A percentile compares a stretch with the other conserved stretches of the same genome.
These are phyloP conservation scores for Vipera ursinii DNA, from an alignment of 2,797 vertebrate genomes.

Conservation along the genomic window DNA sequence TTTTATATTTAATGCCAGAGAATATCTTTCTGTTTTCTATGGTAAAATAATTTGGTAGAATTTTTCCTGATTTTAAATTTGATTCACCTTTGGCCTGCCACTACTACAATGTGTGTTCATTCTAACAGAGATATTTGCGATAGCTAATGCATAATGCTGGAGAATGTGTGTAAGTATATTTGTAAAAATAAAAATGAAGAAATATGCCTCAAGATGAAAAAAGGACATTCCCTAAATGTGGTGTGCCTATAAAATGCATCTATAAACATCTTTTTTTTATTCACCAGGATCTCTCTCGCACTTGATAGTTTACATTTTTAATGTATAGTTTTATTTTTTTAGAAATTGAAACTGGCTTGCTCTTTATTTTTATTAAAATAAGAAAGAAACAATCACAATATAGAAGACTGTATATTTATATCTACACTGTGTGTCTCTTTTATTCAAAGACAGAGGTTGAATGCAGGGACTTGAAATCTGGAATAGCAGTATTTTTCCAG, in stretches of 20 bases:
- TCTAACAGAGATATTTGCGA: not conserved
- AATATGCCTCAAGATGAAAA: not conserved
- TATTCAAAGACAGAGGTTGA: not conserved
- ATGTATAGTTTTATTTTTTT: not conserved
- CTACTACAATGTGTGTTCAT: not conserved
- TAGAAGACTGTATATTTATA: not conserved
- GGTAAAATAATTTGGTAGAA: not conserved
- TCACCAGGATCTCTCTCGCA: not conserved
- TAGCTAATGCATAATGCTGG: not conserved
- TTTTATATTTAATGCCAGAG: not conserved
- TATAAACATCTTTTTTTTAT: not conserved
- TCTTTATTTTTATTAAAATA: not conserved
- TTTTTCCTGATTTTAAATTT: not conserved
- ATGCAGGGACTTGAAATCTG: not conserved
- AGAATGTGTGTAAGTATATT: not conserved
- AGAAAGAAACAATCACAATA: not conserved
- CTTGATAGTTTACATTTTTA: not conserved
- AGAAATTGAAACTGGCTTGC: not conserved
- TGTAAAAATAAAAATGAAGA: not conserved
- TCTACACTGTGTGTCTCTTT: not conserved
- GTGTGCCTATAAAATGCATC: not conserved
- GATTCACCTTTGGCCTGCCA: not conserved
- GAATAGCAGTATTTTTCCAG: not conserved
- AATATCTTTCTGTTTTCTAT: not conserved
- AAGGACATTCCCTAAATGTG: not conserved